Percentiles rank a stretch among this genome's conserved stretches.
phyloP scores from a whole-genome alignment of 92 coral and sea anemone species.

The Porites lobata region DNA sequence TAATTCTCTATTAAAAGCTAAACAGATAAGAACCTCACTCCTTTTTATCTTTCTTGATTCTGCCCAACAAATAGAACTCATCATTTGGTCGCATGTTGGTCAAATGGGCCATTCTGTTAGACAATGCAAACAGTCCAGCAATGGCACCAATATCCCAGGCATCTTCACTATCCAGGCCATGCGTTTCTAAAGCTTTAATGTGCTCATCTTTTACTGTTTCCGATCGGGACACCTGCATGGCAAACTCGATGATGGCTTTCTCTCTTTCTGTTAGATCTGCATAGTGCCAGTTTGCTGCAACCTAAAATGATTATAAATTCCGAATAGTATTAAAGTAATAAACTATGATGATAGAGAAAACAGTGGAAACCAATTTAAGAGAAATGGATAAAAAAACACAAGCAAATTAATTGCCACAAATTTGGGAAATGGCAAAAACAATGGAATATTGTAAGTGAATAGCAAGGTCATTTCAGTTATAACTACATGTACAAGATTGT shows the following conservation, averaged over 20 bases:
- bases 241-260: slow-evolving; percentile 91
- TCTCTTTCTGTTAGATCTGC: slow-evolving; percentile 93
- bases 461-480: too few species aligned
- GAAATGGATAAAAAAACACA: too few species aligned
- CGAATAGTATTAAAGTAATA: neutral
- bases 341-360: neutral
- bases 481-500: too few species aligned
- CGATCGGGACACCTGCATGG: slow-evolving; percentile 78
- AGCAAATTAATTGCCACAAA: too few species aligned
- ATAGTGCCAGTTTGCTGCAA: slow-evolving; percentile 87
- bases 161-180: slow-evolving; percentile 86
- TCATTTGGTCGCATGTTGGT: slow-evolving; percentile 94
- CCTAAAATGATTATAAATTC: slow-evolving; percentile 23
- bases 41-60: slow-evolving; percentile 73
- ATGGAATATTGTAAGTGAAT: too few species aligned
- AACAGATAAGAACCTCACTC: neutral
- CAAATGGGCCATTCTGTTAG: slow-evolving; percentile 94
- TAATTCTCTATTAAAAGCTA: too few species aligned
- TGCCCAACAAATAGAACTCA: slow-evolving; percentile 90
- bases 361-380: too few species aligned
- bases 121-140: slow-evolving; percentile 95
- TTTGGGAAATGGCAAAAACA: too few species aligned
- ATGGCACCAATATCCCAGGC: slow-evolving; percentile 98
- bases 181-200: slow-evolving; percentile 72
- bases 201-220: slow-evolving; percentile 85